phyloP scores from a whole-genome alignment of 2,797 vertebrate species.

The Heteromormyrus szaboi region DNA sequence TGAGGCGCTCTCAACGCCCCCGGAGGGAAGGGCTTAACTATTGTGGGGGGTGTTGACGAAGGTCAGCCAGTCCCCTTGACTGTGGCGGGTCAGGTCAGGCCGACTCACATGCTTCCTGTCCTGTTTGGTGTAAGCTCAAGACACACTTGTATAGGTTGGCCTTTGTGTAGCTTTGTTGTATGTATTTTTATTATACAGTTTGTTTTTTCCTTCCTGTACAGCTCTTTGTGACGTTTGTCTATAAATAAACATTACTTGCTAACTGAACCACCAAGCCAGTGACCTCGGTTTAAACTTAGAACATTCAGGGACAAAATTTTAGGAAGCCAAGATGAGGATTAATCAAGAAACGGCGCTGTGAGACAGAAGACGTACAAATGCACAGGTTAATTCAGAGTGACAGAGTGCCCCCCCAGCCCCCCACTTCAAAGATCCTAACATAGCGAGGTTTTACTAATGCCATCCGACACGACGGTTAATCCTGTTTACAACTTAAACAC shows the following conservation, averaged over 20 bases:
- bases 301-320: constrained; percentile 45
- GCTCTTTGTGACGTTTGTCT: background rate
- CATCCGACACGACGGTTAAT: constrained; percentile 45
- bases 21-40: constrained; percentile 47
- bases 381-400: constrained; percentile 42
- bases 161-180: background rate
- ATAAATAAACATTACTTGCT: background rate
- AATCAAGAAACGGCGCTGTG: constrained; percentile 44
- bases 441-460: constrained; percentile 50
- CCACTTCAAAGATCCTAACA: constrained; percentile 40
- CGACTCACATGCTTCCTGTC: constrained; percentile 55
- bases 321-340: constrained; percentile 49
- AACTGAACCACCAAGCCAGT: background rate
- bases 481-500: constrained; percentile 50
- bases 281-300: constrained; percentile 30
- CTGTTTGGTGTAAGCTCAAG: background rate
- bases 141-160: background rate
- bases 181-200: background rate
- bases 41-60: constrained; percentile 33
- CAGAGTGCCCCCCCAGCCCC: constrained; percentile 19
- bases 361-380: constrained; percentile 42
- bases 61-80: background rate
- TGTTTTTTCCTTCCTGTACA: background rate
- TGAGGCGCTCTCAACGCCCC: constrained; percentile 56
- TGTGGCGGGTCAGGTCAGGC: constrained; percentile 39